Evolutionary conservation across 2,888 invertebrate genomes (phyloP), one percentile per base, ranked within the genome.

Genomic region (Ellobium chinense): DNA sequence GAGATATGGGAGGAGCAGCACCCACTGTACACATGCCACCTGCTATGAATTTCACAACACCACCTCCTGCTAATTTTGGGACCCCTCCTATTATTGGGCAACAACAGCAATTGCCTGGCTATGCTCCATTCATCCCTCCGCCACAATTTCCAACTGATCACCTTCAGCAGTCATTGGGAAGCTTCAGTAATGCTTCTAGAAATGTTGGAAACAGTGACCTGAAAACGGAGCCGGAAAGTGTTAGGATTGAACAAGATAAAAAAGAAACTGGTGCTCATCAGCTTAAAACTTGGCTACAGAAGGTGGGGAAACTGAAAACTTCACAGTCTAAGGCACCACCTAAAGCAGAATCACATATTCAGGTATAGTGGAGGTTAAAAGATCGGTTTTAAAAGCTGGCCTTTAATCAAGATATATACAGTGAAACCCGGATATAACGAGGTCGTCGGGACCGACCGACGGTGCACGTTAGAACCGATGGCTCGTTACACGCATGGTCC

Each of bases 251-350:
- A 72, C n/a, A 36, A 18, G 27, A 18, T 60, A 31, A 36, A 56
- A 74, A 46, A 63, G 74, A 74, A 31, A 12, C 34, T 21, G 74
- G 74, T 54, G 21, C 63, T 4, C 74, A 74, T 12, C 46, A 21
- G 37, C 31, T 74, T 9, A 63, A 74, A 18, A 74, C 39, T 18
- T 74, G 74, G 74, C 63, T 74, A 27, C 62, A 63, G n/a, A 74
- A n/a, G 18, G 14, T 39, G 37, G 74, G 74, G 14, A 74, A 63
- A 46, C 39, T 18, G 18, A 74, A 72, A 56, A 72, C 24, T 9
- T 27, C 21, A n/a, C 72, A 72, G 1, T 58, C 12, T 1, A 60
- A 60, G 56, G 36, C 7, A 21, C 37, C 4, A 36, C 7, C 72
- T 27, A 60, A 60, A 37, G 18, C 5, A n/a, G 56, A 54, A 56